Evolutionary conservation across 2,888 invertebrate genomes (phyloP).

Genomic region (Epinotia bilunana): DNA sequence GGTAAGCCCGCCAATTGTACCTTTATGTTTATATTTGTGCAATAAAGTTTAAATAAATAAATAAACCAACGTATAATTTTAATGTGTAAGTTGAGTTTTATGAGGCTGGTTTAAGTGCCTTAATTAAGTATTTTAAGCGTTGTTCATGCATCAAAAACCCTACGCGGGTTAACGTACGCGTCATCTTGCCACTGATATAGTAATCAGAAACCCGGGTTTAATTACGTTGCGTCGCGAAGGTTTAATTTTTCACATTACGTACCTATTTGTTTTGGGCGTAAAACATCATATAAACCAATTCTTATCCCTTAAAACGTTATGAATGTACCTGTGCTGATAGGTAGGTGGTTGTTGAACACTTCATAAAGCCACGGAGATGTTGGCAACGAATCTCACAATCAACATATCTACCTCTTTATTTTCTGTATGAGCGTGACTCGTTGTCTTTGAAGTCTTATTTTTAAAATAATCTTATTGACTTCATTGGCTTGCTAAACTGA

Average conservation of each 20-base stretch:
- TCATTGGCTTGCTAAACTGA: conserved; percentile 7
- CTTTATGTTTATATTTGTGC: no score
- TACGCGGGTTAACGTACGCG: neutral
- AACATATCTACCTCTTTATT: neutral
- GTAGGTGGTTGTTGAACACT: neutral
- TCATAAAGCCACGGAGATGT: neutral
- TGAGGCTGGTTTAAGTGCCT: conserved; percentile 2
- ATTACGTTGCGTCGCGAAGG: neutral
- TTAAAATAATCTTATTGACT: neutral
- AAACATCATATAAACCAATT: no score
- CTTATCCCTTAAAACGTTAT: no score
- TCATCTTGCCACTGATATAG: neutral
- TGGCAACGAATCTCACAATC: neutral
- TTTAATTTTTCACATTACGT: neutral
- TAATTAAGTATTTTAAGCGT: conserved; percentile 1
- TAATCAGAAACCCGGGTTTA: neutral
- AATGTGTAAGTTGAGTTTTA: conserved; percentile 22
- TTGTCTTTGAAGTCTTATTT: neutral
- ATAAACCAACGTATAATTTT: neutral
- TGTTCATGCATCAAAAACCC: neutral
- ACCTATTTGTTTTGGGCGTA: no score
- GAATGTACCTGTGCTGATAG: no score
- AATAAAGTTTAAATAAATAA: no score
- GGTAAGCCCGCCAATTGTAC: no score
- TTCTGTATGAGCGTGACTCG: neutral